Conservation (phyloP, 2,888 invertebrate genomes). For the Maniola hyperantus region DNA sequence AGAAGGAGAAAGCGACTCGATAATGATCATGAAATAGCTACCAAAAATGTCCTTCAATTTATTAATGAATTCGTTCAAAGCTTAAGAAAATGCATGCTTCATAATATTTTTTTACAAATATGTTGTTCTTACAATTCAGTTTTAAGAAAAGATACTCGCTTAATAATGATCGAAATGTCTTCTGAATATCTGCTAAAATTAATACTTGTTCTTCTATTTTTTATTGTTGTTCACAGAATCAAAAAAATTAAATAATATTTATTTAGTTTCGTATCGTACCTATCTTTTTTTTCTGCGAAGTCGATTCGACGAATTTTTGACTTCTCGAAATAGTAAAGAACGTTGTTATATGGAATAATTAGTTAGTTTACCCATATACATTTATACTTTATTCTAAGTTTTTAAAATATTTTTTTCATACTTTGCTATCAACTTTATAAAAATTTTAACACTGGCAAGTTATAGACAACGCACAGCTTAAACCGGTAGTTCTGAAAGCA, state of each 20-base stretch:
- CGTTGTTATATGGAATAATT: not conserved
- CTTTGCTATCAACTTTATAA: no score
- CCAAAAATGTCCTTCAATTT: slow-evolving; percentile 7
- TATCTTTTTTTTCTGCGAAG: not conserved
- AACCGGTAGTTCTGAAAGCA: no score
- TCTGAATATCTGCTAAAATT: slow-evolving; percentile 2
- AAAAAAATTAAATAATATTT: not conserved
- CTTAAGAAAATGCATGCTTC: not conserved
- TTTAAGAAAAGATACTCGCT: not conserved
- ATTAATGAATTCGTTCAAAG: slow-evolving; percentile 5
- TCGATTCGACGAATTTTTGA: slow-evolving; percentile 9
- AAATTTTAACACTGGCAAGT: no score
- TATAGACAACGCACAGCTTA: no score
- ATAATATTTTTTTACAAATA: slow-evolving; percentile 6
- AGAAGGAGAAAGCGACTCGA: not conserved
- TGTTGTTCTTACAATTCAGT: not conserved
- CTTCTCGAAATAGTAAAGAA: not conserved
- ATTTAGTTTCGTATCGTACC: not conserved
- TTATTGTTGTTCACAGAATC: slow-evolving; percentile 1
- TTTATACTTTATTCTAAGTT: no score
- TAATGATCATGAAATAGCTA: not conserved
- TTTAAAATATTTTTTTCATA: no score
- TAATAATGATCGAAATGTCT: slow-evolving; percentile 3
- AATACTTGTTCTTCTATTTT: not conserved
- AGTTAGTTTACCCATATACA: not conserved